phyloP scores from a whole-genome alignment of 2,113 vertebrate species.

The Drymodes brunneopygia region DNA sequence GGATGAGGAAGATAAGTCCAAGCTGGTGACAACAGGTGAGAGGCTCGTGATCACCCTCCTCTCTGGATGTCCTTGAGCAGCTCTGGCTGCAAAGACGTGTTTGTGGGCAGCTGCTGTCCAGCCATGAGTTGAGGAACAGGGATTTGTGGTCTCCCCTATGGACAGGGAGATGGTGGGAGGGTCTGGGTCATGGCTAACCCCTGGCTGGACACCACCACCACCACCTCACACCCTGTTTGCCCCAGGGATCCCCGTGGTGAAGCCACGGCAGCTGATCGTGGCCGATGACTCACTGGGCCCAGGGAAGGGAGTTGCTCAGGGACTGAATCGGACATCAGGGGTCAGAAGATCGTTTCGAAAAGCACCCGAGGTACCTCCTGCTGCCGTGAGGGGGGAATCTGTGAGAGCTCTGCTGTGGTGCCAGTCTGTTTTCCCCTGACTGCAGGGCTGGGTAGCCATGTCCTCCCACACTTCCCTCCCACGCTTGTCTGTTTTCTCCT shows the following conservation, averaged over 20 bases:
- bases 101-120: background rate
- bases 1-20: conserved; percentile 96
- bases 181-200: background rate
- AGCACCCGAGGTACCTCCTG: conserved; percentile 84
- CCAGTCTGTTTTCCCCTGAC: background rate
- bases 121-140: accelerated
- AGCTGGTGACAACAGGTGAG: conserved; percentile 95
- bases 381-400: background rate
- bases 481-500: background rate
- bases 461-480: background rate
- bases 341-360: conserved; percentile 97
- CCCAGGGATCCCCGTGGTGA: conserved; percentile 89
- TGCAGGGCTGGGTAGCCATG: background rate
- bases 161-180: background rate
- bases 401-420: background rate
- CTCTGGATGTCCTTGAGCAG: background rate
- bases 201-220: background rate
- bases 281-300: conserved; percentile 89
- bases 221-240: background rate
- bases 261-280: conserved; percentile 83
- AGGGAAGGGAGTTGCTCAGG: conserved; percentile 90
- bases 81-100: background rate
- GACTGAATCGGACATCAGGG: conserved; percentile 88
- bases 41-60: background rate
- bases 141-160: background rate